These are phyloP conservation scores for Odontamblyopus rebecca DNA, from an alignment of 2,797 vertebrate species.

Conservation along the genomic window DNA sequence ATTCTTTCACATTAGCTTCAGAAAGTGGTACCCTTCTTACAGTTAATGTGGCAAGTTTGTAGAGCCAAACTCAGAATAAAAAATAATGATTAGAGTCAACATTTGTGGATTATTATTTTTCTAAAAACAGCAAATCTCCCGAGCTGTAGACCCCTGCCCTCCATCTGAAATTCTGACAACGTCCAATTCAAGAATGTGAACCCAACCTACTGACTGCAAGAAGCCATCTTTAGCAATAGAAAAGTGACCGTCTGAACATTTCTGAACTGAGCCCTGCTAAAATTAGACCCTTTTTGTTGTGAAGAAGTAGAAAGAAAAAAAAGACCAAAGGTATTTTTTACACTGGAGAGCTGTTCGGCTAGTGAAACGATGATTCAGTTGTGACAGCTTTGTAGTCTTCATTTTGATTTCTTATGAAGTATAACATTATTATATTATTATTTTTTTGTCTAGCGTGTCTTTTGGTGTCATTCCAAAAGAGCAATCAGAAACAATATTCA, in stretches of 20 bases:
- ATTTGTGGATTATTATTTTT: not conserved
- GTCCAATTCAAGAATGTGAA: not conserved
- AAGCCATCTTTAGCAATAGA: slow-evolving; percentile 49
- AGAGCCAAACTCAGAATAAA: not conserved
- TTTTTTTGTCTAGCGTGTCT: slow-evolving; percentile 62
- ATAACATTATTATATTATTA: slow-evolving; percentile 53
- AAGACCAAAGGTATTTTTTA: slow-evolving; percentile 74
- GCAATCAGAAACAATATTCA: slow-evolving; percentile 57
- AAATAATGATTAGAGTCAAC: not conserved
- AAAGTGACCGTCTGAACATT: slow-evolving; percentile 46
- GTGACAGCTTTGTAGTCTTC: slow-evolving; percentile 71
- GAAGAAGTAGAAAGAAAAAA: slow-evolving; percentile 62
- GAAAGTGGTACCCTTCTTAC: not conserved
- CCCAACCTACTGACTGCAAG: slow-evolving; percentile 34
- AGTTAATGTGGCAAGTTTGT: not conserved
- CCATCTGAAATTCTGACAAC: too few species aligned
- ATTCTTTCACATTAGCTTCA: not conserved
- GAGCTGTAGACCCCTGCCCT: too few species aligned
- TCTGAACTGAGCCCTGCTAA: slow-evolving; percentile 62
- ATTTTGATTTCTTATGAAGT: slow-evolving; percentile 72
- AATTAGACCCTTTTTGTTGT: slow-evolving; percentile 58
- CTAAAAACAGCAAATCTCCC: not conserved
- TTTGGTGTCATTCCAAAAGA: slow-evolving; percentile 72
- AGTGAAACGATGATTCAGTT: slow-evolving; percentile 61
- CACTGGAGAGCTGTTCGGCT: slow-evolving; percentile 69